Conservation (phyloP, 1,140 invertebrate species). For the Drosophila rufa region DNA sequence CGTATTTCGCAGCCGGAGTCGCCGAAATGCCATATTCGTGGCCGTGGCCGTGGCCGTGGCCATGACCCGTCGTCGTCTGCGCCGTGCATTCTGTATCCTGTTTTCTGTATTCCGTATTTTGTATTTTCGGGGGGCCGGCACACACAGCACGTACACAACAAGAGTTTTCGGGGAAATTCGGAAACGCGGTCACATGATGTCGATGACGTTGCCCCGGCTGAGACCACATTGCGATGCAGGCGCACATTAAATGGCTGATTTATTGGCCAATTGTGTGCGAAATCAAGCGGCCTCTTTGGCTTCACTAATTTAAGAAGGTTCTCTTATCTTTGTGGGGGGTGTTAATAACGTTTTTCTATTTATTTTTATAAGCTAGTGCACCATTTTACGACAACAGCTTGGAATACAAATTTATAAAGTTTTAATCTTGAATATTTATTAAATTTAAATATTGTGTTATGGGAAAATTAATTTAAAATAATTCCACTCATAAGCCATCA, state of each 20-base stretch:
- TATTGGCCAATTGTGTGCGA: conserved; percentile 25
- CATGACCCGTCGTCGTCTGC: conserved; percentile 68
- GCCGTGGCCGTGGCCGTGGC: conserved; percentile 67
- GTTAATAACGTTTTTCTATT: background rate
- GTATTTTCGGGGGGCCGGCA: conserved; percentile 57
- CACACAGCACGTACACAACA: conserved; percentile 42
- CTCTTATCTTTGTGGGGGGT: no score
- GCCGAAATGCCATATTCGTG: conserved; percentile 72
- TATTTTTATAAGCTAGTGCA: no score
- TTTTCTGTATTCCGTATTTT: conserved; percentile 32
- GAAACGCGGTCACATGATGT: conserved; percentile 74
- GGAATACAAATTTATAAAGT: no score
- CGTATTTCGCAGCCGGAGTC: conserved; percentile 46
- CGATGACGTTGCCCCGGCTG: conserved; percentile 46
- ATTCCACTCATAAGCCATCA: no score
- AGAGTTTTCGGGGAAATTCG: conserved; percentile 56
- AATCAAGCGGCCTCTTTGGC: background rate
- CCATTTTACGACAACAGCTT: no score
- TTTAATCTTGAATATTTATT: no score
- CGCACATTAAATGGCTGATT: conserved; percentile 46
- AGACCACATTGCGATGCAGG: conserved; percentile 26
- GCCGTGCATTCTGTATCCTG: conserved; percentile 20
- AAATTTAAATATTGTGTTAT: no score
- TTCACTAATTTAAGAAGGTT: conserved; percentile 4
- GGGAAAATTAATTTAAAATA: background rate